Evolutionary conservation across 2,113 vertebrate species (phyloP), one percentile per base, ranked within the genome.

Genomic region (Gambusia holbrooki): DNA sequence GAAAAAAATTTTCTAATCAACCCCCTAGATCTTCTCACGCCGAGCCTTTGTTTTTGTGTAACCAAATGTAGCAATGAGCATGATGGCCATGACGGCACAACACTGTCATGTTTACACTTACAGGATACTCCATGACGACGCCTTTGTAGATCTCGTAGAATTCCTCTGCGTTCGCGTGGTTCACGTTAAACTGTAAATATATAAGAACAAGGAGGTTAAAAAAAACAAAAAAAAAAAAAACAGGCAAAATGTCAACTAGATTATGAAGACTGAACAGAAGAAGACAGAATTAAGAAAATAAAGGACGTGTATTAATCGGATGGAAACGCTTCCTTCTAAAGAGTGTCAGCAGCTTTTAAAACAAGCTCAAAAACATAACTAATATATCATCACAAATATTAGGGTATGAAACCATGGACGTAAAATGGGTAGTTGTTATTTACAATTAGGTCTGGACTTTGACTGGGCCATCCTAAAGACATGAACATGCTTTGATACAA

Each of bases 91-190:
- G 28, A 40, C 61, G 80, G 69, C 30, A 84, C 58, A 79, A 68
- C 75, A 81, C 11, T 0, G 40, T 2, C n/a, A 33, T 40, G 64
- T 82, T 79, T 48, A 84, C 80, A 95, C 97, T 98, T 95, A 99
- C 98, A 74, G 93, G 32, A 42, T 97, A 98, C 68, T 98, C 97
- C 30, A 93, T 45, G 0, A 97, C 95, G 0, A 99, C 96, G 1
- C 97, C 97, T 95, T 95, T 98, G 88, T 99, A 99, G 83, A 99
- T 95, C 90, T 99, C 97, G 83, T 95, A 96, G 88, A 99, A 99
- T 74, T 98, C 97, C 83, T 98, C 97, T 62, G 96, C 95, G 17
- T 97, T 98, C 62, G 94, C 90, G 22, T 88, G 95, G 48, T 98
- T 97, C 93, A 99, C 80, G 73, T 93, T 97, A 89, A 98, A 98